Evolutionary conservation across 35 echinoderm and acorn worm genomes (phyloP), one percentile per base, ranked within the genome.

Genomic region (Eucidaris tribuloides): DNA sequence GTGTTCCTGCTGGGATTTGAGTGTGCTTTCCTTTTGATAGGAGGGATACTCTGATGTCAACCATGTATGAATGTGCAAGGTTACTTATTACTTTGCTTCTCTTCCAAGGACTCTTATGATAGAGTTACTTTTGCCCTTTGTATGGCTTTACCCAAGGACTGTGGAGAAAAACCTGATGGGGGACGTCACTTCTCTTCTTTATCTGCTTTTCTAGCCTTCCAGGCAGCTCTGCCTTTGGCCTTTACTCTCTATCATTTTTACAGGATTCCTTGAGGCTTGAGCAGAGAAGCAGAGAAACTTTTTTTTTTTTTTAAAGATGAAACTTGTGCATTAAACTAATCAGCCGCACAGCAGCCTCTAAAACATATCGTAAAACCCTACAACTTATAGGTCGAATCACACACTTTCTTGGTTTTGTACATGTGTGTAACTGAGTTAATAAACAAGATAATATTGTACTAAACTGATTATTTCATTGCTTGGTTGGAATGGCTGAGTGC

Each of bases 61-160:
- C 9, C 9, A 3, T 22, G 59, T 25, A 55, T 63, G 25, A 84
- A 20, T 84, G 60, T 60, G 25, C 41, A 17, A 83, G 42, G 24
- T n/a, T 58, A 17, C 27, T 35, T 6, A 83, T 41, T 41, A 83
- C 62, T 72, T 62, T 71, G 65, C 35, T 60, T 15, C 38, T 14
- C 45, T 84, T 84, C 2, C 82, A 25, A 6, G 82, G 61, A 32
- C 38, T 84, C 36, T 71, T 27, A 30, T n/a, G 82, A 63, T 25
- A 84, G 36, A 46, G 13, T 20, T 25, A 18, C 14, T 6, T 3
- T 24, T 6, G 1, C 82, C 62, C 42, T 29, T 28, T 74, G 13
- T 0, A 74, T 24, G 3, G 82, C 82, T 33, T 84, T 84, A 20
- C 43, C 82, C 2, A 84, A 25, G 28, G 7, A 65, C 30, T 84